Evolutionary conservation across 1,140 invertebrate genomes (phyloP).

Genomic region (Oreohelix idahoensis): DNA sequence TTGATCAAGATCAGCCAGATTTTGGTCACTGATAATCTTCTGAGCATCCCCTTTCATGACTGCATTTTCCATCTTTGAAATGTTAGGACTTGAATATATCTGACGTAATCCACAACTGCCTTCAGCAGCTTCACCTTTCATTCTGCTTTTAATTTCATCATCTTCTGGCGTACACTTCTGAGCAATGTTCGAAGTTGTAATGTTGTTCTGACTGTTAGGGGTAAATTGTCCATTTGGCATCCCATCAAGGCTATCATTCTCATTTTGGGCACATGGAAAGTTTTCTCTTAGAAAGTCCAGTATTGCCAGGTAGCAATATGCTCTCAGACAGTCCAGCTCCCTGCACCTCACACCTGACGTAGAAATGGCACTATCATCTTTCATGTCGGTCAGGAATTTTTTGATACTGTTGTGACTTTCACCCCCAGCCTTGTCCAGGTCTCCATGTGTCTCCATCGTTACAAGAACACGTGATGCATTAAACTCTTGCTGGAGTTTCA

Average conservation of each 20-base stretch:
- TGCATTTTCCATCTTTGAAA: no score
- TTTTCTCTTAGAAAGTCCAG: slow-evolving; percentile 52
- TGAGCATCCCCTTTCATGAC: not conserved
- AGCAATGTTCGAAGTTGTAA: no score
- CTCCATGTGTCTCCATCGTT: slow-evolving; percentile 60
- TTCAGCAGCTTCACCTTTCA: no score
- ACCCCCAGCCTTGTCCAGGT: slow-evolving; percentile 54
- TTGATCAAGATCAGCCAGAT: not conserved
- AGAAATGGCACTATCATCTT: slow-evolving; percentile 61
- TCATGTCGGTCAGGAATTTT: slow-evolving; percentile 63
- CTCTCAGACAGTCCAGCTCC: slow-evolving; percentile 65
- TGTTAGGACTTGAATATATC: no score
- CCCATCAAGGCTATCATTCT: slow-evolving; percentile 31
- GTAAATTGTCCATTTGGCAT: slow-evolving; percentile 4
- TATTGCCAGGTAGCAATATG: slow-evolving; percentile 65
- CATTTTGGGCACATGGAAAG: not conserved
- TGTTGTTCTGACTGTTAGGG: not conserved
- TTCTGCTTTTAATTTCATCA: no score
- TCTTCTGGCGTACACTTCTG: no score
- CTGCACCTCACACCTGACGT: slow-evolving; percentile 58
- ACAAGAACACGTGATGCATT: slow-evolving; percentile 65
- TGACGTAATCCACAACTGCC: no score
- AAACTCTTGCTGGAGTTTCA: slow-evolving; percentile 67
- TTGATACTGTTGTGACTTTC: slow-evolving; percentile 61
- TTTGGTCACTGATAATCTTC: not conserved